Conservation (phyloP, 2,113 vertebrate genomes). For the Ivindomyrus marchei region DNA sequence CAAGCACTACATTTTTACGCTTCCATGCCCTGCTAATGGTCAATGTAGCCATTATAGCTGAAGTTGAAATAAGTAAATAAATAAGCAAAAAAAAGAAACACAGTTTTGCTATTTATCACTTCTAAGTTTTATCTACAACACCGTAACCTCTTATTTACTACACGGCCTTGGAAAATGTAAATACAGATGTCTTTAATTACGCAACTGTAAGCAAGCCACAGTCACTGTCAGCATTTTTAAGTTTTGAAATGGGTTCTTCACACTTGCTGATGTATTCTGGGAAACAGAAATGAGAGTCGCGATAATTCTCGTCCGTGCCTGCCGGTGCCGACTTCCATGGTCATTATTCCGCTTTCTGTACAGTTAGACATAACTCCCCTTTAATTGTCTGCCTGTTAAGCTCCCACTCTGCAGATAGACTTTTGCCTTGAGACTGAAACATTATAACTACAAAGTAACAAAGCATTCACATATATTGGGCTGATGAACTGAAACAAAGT, state of each 20-base stretch:
- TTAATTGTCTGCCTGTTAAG: constrained; percentile 1
- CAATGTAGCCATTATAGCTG: background rate
- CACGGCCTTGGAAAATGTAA: background rate
- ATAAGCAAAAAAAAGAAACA: background rate
- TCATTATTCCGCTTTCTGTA: background rate
- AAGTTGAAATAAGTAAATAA: background rate
- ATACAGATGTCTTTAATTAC: background rate
- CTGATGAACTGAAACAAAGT: background rate
- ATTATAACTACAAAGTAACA: background rate
- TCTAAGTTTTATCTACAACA: background rate
- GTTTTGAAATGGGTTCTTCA: background rate
- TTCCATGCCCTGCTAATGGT: background rate
- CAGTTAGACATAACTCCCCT: background rate
- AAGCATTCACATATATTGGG: background rate
- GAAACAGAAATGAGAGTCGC: background rate
- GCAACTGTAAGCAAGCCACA: background rate
- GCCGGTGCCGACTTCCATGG: background rate
- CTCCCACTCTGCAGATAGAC: background rate
- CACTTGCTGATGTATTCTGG: background rate
- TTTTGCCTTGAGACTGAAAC: background rate
- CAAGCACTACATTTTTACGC: background rate
- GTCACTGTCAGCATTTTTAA: background rate
- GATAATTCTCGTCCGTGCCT: background rate
- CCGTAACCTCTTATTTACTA: background rate
- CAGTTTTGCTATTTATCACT: background rate